Conservation (phyloP, 1,140 invertebrate species). For the Zaprionus capensis region DNA sequence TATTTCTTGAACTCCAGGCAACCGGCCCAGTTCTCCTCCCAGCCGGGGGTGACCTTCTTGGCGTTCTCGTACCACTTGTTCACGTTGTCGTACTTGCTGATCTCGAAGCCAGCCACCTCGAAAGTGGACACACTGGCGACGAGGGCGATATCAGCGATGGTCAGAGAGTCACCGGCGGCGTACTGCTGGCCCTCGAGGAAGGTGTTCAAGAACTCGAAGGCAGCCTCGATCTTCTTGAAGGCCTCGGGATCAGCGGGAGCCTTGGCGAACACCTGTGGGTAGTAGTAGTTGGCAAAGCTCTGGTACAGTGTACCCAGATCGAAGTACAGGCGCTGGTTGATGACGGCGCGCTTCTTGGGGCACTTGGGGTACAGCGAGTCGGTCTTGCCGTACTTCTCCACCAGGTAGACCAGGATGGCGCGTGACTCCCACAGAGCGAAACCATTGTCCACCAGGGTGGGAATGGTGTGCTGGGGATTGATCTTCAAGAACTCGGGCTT, state of each 20-base stretch:
- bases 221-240: constrained; percentile 87
- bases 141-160: constrained; percentile 89
- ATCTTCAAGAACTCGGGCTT: constrained; percentile 90
- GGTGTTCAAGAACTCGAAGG: constrained; percentile 88
- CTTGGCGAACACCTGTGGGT: constrained; percentile 88
- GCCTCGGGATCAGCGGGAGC: constrained; percentile 88
- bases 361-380: constrained; percentile 89
- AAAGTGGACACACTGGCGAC: constrained; percentile 87
- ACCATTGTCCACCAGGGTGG: constrained; percentile 89
- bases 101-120: constrained; percentile 88
- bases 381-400: constrained; percentile 88
- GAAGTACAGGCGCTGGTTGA: constrained; percentile 91
- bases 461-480: constrained; percentile 87
- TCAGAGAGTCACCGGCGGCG: constrained; percentile 88
- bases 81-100: constrained; percentile 89
- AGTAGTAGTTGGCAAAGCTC: constrained; percentile 88
- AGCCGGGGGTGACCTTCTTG: constrained; percentile 89
- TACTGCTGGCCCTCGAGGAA: constrained; percentile 88
- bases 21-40: constrained; percentile 89
- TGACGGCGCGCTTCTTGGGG: constrained; percentile 87
- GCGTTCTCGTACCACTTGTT: constrained; percentile 89
- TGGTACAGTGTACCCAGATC: constrained; percentile 89
- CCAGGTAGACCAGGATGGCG: constrained; percentile 90
- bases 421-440: constrained; percentile 89
- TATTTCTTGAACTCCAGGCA: constrained; percentile 85